These are phyloP conservation scores for Cheilosia soror DNA, from an alignment of 2,888 invertebrate species.

Conservation along the genomic window DNA sequence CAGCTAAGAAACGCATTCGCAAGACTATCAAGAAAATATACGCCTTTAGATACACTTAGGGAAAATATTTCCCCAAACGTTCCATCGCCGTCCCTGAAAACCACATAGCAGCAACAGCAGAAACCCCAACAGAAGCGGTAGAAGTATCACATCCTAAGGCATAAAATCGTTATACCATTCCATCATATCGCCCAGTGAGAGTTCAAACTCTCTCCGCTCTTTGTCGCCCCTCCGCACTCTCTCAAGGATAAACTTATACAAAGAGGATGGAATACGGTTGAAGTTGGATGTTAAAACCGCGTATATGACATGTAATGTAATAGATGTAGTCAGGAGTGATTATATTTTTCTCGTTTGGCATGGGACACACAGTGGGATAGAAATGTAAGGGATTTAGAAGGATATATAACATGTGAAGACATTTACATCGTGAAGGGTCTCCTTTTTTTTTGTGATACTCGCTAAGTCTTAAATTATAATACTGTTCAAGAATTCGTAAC, in stretches of 20 bases:
- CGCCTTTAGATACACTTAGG: slow-evolving; percentile 69
- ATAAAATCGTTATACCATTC: slow-evolving; percentile 59
- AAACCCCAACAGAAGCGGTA: slow-evolving; percentile 35
- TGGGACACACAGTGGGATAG: slow-evolving; percentile 32
- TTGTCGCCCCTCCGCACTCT: slow-evolving; percentile 1
- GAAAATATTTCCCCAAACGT: slow-evolving; percentile 70
- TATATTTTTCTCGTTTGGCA: slow-evolving; percentile 38
- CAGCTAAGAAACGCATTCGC: slow-evolving; percentile 73
- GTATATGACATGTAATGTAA: slow-evolving; percentile 66
- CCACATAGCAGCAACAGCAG: slow-evolving; percentile 62
- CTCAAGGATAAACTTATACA: slow-evolving; percentile 52
- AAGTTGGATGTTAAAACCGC: slow-evolving; percentile 69
- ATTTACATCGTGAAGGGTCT: slow-evolving; percentile 61
- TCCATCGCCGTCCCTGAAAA: slow-evolving; percentile 53
- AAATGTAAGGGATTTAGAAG: slow-evolving; percentile 62
- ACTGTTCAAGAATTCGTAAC: slow-evolving; percentile 11
- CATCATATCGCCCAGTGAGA: slow-evolving; percentile 60
- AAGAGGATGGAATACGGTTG: slow-evolving; percentile 45
- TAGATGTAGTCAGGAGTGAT: slow-evolving; percentile 69
- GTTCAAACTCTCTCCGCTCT: slow-evolving; percentile 35
- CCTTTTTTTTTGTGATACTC: slow-evolving; percentile 32
- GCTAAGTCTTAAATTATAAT: neutral
- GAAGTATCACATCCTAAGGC: slow-evolving; percentile 47
- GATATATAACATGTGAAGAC: slow-evolving; percentile 66
- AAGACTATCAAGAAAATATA: slow-evolving; percentile 33